Base-by-base conservation (phyloP, 2,113 vertebrate species). In the Indicator indicator region DNA sequence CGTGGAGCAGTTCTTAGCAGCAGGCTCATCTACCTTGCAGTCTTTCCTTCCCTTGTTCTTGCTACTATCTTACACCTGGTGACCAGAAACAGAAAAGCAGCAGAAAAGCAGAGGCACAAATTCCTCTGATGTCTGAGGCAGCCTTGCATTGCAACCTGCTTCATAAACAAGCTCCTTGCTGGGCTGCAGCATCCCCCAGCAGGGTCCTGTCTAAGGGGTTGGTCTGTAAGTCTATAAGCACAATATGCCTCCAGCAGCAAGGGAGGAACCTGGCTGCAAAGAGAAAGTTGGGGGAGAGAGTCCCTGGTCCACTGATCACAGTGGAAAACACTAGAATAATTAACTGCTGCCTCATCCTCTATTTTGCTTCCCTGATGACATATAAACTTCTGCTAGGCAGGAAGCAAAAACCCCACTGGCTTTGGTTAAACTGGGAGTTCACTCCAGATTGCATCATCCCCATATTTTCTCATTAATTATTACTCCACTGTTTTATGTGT, bases 71-170 rank as follows among this genome's bases (percentile, higher is more conserved):
- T 77, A 9, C 1, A 19, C 58, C 68, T 74, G 52, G 36, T 55
- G 38, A 85, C 68, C 72, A 93, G 69, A 56, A 86, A 74, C 23
- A 58, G 56, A 81, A 93, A 91, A 89, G 11, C 56, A 94, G 58
- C 42, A 36, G 36, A 36, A 36, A 36, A 36, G 36, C 8, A 36
- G 36, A 88, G 75, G 76, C 71, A 83, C 88, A 89, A 89, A 77
- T 40, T 75, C 60, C 24, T 74, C 46, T 74, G 72, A 46, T 1
- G 2, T 64, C 23, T 52, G 60, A 83, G 64, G 14, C 68, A 32
- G 32, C 32, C 16, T 82, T 63, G 54, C 5, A 0, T 16, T 40
- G 60, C 67, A 42, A 33, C 82, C 21, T 68, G 58, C 62, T 89
- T 88, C 3, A 3, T 38, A 90, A 93, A 83, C 64, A 62, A 85